Conservation (phyloP, 1,140 invertebrate species). For the Drosophila neocordata region DNA sequence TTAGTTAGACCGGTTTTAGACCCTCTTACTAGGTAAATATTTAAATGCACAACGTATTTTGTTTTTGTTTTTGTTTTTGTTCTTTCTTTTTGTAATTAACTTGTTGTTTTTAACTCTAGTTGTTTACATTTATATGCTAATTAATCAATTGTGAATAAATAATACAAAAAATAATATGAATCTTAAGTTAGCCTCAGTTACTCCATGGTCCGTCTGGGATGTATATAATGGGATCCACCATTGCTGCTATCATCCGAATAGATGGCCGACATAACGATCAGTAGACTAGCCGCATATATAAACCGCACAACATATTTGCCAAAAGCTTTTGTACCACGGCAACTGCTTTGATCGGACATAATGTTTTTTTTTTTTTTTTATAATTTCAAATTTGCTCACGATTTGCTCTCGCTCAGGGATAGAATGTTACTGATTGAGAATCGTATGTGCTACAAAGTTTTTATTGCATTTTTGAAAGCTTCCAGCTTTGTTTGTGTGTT, state of each 20-base stretch:
- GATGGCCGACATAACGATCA: conserved; percentile 58
- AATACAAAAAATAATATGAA: neutral
- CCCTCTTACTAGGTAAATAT: neutral
- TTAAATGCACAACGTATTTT: conserved; percentile 1
- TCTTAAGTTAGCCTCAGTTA: neutral
- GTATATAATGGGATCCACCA: conserved; percentile 57
- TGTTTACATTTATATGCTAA: conserved; percentile 3
- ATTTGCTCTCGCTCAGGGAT: conserved; percentile 2
- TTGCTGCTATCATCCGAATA: conserved; percentile 46
- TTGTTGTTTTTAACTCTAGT: conserved; percentile 7
- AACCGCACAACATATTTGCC: conserved; percentile 14
- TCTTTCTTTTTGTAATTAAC: no score
- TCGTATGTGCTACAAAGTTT: neutral
- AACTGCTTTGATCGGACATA: conserved; percentile 29
- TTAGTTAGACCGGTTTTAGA: neutral
- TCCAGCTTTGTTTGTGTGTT: neutral
- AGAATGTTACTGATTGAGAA: conserved; percentile 4
- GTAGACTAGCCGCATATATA: conserved; percentile 35
- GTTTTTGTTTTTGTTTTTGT: neutral
- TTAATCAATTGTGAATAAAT: neutral
- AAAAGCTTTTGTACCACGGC: neutral
- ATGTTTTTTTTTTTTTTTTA: neutral
- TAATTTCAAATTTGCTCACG: neutral
- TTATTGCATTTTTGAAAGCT: conserved; percentile 9
- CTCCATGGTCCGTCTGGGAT: conserved; percentile 56